Conservation (phyloP, 2,113 vertebrate genomes). For the Caranx melampygus region DNA sequence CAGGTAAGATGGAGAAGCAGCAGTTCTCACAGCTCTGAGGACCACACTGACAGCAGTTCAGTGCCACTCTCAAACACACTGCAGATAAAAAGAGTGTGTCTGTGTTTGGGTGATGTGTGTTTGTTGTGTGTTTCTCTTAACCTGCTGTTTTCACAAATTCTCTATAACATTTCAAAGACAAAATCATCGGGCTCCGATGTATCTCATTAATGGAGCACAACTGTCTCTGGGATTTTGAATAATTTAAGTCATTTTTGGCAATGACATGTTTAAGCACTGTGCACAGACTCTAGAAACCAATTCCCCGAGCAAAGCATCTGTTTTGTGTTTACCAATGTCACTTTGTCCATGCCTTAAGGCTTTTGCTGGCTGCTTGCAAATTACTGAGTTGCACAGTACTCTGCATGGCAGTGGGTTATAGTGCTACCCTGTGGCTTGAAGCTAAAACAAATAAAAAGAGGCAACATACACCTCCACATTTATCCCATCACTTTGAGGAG, state of each 20-base stretch:
- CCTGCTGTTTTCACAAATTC: background rate
- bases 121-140: background rate
- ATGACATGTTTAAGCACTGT: conserved; percentile 47
- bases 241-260: conserved; percentile 29
- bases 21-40: conserved; percentile 6
- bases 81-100: background rate
- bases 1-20: conserved; percentile 17
- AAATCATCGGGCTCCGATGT: background rate
- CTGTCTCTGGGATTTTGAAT: conserved; percentile 28
- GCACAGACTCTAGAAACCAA: conserved; percentile 32
- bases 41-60: background rate
- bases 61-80: background rate
- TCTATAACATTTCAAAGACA: background rate
- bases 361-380: conserved; percentile 44
- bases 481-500: background rate
- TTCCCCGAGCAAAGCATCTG: conserved; percentile 61
- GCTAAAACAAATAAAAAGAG: conserved; percentile 33
- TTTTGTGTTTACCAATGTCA: conserved; percentile 63
- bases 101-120: background rate
- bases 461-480: background rate
- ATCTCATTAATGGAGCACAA: background rate
- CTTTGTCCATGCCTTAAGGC: conserved; percentile 58
- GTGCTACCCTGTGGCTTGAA: conserved; percentile 34
- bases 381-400: conserved; percentile 44
- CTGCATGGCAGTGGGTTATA: conserved; percentile 28